Percentiles rank a stretch among this genome's conserved stretches.
Conservation (phyloP, 2,888 invertebrate genomes). For the Ceriagrion tenellum region DNA sequence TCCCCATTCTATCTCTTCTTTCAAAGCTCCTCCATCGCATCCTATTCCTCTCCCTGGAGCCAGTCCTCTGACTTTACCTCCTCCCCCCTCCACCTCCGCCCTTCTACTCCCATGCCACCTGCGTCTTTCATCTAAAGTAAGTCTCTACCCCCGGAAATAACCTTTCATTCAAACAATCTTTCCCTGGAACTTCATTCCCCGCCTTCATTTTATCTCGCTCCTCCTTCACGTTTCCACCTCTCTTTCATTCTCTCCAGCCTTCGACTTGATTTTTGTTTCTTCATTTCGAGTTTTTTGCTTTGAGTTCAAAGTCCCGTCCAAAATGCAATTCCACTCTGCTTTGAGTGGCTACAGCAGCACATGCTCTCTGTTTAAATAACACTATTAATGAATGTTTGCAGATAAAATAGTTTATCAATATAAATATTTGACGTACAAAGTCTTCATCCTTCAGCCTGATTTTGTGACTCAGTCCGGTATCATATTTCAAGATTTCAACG, state of each 20-base stretch:
- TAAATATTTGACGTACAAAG: too few relatives aligned
- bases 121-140: background rate
- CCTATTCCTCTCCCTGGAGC: background rate
- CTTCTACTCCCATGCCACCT: background rate
- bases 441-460: too few relatives aligned
- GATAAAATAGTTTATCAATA: too few relatives aligned
- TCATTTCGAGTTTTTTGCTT: too few relatives aligned
- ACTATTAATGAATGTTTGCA: too few relatives aligned
- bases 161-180: background rate
- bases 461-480: too few relatives aligned
- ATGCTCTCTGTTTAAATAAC: too few relatives aligned
- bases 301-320: too few relatives aligned
- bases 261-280: background rate
- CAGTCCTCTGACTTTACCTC: background rate
- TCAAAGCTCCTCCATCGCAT: background rate
- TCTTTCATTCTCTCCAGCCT: background rate
- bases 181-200: background rate
- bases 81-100: background rate
- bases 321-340: too few relatives aligned
- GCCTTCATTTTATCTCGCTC: background rate
- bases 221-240: background rate
- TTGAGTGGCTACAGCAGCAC: too few relatives aligned
- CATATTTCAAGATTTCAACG: too few relatives aligned
- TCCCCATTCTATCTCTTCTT: background rate
- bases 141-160: slow-evolving; percentile 1